Base-by-base conservation (phyloP, 2,113 vertebrate species). In the Grallaria varia region DNA sequence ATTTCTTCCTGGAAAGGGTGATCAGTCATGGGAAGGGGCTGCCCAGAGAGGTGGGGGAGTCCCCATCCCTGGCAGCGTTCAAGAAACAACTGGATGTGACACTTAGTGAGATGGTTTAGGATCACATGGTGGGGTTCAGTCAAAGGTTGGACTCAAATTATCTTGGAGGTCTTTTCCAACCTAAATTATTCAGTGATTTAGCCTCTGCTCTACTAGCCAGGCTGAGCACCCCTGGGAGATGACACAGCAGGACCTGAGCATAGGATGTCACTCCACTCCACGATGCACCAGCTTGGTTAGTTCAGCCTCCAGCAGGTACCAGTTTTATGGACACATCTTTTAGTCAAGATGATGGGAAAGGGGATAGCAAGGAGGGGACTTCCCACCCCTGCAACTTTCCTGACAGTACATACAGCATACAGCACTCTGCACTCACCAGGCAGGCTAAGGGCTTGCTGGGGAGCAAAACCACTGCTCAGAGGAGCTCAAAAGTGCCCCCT, bases 81-180 rank as follows among this genome's bases (percentile, higher is more conserved):
- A 53, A 18, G 19, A 30, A 60, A 53, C 0, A 4, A 2, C 20
- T 68, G 53, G 30, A 60, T 0, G 0, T 21, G 24, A n/a, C 53
- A 39, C 24, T 53, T 20, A 45, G 60, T 21, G 28, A 44, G 44
- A 37, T 81, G 59, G 35, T 2, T 37, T 44, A 21, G 30, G 9
- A n/a, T 30, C 20, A 49, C 49, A 18, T 28, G 35, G 10, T 33
- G 20, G 33, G n/a, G 10, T 28, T 9, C 0, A 0, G 20, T 47
- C 39, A 60, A 30, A 59, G 53, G 7, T 21, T n/a, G 39, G 28
- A 53, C 24, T 60, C 39, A 4, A 4, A 30, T 30, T 39, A 53
- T 17, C 53, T 21, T 40, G 24, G 16, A 30, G 45, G 28, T 10
- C 28, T 82, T 52, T n/a, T 53, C 45, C 47, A 82, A 19, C n/a